Conservation (phyloP, 2,113 vertebrate genomes). For the Saimiri boliviensis region DNA sequence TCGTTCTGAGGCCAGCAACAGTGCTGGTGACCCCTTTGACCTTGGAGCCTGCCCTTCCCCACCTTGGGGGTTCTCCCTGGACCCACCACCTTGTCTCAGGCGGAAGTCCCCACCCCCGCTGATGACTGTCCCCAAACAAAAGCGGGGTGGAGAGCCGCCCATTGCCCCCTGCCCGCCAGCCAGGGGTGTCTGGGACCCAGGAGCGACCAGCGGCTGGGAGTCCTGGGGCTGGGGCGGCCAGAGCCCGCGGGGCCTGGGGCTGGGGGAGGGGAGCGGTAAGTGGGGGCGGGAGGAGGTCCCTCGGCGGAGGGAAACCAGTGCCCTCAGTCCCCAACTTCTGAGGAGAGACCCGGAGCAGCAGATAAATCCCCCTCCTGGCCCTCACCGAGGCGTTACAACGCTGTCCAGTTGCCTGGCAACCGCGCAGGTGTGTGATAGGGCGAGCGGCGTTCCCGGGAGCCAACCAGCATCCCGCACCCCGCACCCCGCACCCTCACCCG, state of each 20-base stretch:
- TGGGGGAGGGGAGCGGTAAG: not conserved
- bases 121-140: conserved; percentile 32
- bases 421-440: conserved; percentile 70
- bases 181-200: not conserved
- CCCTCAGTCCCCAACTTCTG: conserved; percentile 63
- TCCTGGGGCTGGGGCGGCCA: not conserved
- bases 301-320: not conserved
- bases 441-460: conserved; percentile 47
- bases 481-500: no score
- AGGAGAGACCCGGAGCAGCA: conserved; percentile 47
- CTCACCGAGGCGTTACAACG: conserved; percentile 72
- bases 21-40: not conserved
- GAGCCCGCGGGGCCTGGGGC: not conserved
- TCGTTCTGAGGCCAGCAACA: not conserved
- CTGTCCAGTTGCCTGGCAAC: conserved; percentile 74
- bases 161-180: not conserved
- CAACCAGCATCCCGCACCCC: conserved; percentile 50
- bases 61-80: not conserved
- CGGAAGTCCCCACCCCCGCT: not conserved
- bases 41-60: not conserved
- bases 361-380: conserved; percentile 49
- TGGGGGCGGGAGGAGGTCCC: not conserved
- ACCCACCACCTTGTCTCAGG: not conserved
- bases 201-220: not conserved
- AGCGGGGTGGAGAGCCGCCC: not conserved